phyloP scores from a whole-genome alignment of 2,113 vertebrate species.

The Sapajus apella region DNA sequence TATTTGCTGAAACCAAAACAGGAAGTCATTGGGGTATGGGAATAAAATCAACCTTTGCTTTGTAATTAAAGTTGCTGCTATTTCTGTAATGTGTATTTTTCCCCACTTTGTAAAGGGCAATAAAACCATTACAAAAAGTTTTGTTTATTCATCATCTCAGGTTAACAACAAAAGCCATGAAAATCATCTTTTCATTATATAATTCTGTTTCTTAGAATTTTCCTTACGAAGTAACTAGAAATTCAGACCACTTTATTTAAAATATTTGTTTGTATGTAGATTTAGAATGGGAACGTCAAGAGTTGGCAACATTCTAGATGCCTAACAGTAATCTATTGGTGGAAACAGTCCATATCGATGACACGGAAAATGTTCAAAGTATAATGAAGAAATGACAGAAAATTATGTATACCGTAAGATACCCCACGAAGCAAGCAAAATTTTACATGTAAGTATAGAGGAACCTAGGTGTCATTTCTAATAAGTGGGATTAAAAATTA shows the following conservation, averaged over 20 bases:
- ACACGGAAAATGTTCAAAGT: not conserved
- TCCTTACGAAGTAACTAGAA: conserved; percentile 9
- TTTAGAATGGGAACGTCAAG: not conserved
- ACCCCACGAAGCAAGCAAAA: not conserved
- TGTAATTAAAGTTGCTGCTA: conserved; percentile 70
- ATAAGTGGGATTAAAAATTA: not conserved
- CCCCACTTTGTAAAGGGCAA: conserved; percentile 54
- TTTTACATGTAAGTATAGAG: not conserved
- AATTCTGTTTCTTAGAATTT: conserved; percentile 11
- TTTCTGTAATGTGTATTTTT: conserved; percentile 53
- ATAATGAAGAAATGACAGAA: not conserved
- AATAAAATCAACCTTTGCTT: conserved; percentile 44
- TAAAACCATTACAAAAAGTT: conserved; percentile 60
- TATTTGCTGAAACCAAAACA: conserved; percentile 68
- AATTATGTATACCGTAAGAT: not conserved
- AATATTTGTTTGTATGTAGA: not conserved
- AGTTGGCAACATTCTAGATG: not conserved
- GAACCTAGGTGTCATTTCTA: not conserved
- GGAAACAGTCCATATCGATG: not conserved
- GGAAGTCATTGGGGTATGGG: not conserved
- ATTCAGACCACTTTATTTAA: not conserved
- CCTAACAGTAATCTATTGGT: not conserved
- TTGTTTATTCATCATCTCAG: conserved; percentile 53
- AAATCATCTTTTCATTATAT: conserved; percentile 1
- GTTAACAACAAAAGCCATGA: conserved; percentile 15